A percentile compares a stretch with the other conserved stretches of the same genome.
Evolutionary conservation across 1,140 invertebrate genomes (phyloP).

Genomic region (Andrena cerasifolii): DNA sequence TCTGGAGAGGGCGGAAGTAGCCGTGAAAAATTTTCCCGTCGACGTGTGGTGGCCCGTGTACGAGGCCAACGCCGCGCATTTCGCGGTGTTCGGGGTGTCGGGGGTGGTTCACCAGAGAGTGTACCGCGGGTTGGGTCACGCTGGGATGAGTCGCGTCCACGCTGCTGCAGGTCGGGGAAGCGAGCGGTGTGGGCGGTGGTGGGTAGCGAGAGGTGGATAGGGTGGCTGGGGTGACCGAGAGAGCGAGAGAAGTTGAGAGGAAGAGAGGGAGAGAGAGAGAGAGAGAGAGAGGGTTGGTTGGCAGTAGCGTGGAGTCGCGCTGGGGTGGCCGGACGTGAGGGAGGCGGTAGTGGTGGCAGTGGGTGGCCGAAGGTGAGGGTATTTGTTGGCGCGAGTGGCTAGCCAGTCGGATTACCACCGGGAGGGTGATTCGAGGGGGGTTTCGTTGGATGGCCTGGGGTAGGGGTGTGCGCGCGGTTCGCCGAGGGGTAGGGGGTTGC

Average conservation of each 20-base stretch:
- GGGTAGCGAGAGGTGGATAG: background rate
- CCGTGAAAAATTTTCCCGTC: constrained; percentile 77
- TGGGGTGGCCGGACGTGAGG: constrained; percentile 41
- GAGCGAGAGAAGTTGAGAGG: constrained; percentile 12
- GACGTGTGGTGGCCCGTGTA: constrained; percentile 74
- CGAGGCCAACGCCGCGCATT: constrained; percentile 72
- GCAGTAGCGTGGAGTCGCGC: constrained; percentile 4
- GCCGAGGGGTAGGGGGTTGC: constrained; percentile 50
- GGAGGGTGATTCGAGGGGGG: constrained; percentile 64
- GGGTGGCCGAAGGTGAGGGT: constrained; percentile 79
- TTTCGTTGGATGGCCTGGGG: constrained; percentile 52
- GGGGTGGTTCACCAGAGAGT: constrained; percentile 81
- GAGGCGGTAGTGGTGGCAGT: constrained; percentile 68
- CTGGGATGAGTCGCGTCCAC: constrained; percentile 66
- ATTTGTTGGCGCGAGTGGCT: constrained; percentile 82
- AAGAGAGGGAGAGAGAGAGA: constrained; percentile 5
- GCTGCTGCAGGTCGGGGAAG: constrained; percentile 50
- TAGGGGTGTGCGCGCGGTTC: constrained; percentile 47
- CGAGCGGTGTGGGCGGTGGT: constrained; percentile 48
- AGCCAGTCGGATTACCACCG: constrained; percentile 82
- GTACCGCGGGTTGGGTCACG: constrained; percentile 73
- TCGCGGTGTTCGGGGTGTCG: constrained; percentile 80
- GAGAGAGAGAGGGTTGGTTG: constrained; percentile 1
- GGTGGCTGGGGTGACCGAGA: too few relatives aligned
- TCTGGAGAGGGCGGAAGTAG: constrained; percentile 73